These are phyloP conservation scores for Montipora efflorescens DNA, from an alignment of 64 coral and sea anemone species.

Conservation along the genomic window DNA sequence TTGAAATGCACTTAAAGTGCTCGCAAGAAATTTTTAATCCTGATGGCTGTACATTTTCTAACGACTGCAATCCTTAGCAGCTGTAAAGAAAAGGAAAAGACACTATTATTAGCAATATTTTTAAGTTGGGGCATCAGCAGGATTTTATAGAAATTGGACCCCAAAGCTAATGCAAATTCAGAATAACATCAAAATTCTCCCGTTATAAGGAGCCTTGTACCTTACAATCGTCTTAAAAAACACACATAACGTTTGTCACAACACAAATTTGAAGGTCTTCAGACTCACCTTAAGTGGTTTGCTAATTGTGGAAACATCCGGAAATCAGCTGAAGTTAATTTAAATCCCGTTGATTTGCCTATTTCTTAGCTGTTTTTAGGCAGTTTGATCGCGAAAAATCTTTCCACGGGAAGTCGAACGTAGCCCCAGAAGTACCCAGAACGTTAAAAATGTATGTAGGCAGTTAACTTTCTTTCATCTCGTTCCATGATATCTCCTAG, in stretches of 20 bases:
- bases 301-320: no score
- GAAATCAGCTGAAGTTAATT: no score
- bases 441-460: not conserved
- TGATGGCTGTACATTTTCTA: not conserved
- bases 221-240: conserved; percentile 3
- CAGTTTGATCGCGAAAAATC: no score
- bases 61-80: not conserved
- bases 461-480: conserved; percentile 6
- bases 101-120: conserved; percentile 6
- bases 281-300: not conserved
- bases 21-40: not conserved
- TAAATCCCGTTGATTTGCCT: no score
- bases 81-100: conserved; percentile 13
- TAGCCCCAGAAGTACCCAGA: not conserved
- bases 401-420: not conserved
- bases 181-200: conserved; percentile 28
- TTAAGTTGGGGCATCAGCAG: conserved; percentile 7
- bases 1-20: not conserved
- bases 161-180: conserved; percentile 12
- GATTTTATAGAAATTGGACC: conserved; percentile 8
- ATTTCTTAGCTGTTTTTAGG: no score
- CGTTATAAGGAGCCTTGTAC: not conserved
- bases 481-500: conserved; percentile 2
- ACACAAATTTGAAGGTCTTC: not conserved
- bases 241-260: not conserved